Base-by-base conservation (phyloP, 1,140 invertebrate species). In the Caenorhabditis elegans region DNA sequence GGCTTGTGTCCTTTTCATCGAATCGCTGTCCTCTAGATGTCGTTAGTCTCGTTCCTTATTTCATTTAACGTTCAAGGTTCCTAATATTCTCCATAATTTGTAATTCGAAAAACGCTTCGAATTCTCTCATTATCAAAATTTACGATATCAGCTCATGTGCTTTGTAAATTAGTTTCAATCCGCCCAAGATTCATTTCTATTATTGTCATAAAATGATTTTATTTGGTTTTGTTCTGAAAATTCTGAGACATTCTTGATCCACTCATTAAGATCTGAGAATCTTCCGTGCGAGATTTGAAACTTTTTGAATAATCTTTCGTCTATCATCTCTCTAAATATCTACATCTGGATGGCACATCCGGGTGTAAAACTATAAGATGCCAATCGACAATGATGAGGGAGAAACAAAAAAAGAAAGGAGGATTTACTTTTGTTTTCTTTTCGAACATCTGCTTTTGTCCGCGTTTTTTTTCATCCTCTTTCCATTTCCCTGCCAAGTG, bases 361-460 rank as follows among this genome's bases (percentile, higher is more conserved):
- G 60, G 60, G 22, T 70, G 34, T 70, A 70, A 70, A 19, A 70
- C 34, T 19, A 70, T 70, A 34, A 70, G 60, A 70, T 70, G 31
- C 60, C 60, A 39, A 70, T 70, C 60, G 60, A 39, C n/a, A 53
- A 70, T 39, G 60, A 22, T 70, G 34, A 39, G 36, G 10, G 3
- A 10, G 3, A 11, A 39, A 34, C 1, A 60, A 34, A 36, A 43
- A 43, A 39, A n/a, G n/a, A 70, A 22, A 10, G 34, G 31, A 22
- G 60, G 60, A 70, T 70, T 70, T 70, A 36, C 34, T 70, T 70
- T 70, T 70, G 60, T 70, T 70, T 70, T 70, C 60, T 70, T 70
- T 70, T 70, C 19, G 60, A 70, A 70, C 60, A 70, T 70, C 60
- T 70, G 60, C 60, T 36, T 70, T 39, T 70, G 60, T 34, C 60